A percentile compares a stretch with the other conserved stretches of the same genome.
These are phyloP conservation scores for Griposia aprilina DNA, from an alignment of 2,888 invertebrate genomes.

Conservation along the genomic window DNA sequence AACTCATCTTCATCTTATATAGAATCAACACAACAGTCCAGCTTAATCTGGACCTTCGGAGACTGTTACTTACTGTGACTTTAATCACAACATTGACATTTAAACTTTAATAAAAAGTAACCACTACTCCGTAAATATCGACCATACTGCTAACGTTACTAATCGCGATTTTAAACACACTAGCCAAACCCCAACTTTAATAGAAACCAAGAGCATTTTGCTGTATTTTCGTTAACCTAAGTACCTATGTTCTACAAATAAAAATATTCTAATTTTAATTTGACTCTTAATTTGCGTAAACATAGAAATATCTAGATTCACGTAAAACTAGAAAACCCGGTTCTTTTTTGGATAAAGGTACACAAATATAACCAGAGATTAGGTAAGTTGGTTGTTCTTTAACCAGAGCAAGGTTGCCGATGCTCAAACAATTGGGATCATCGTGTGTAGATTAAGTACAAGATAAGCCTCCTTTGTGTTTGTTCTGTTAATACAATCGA, in stretches of 20 bases:
- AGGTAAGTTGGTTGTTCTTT: conserved; percentile 20
- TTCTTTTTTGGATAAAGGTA: conserved; percentile 9
- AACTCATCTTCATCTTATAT: background rate
- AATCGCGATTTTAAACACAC: background rate
- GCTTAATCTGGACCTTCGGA: background rate
- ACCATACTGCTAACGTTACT: background rate
- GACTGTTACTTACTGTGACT: too few relatives aligned
- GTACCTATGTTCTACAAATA: background rate
- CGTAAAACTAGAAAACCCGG: background rate
- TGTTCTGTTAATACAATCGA: conserved; percentile 55
- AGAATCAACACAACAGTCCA: background rate
- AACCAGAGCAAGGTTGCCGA: conserved; percentile 57
- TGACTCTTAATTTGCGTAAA: background rate
- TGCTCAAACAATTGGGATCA: conserved; percentile 56
- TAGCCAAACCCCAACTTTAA: background rate
- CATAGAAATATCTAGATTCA: background rate
- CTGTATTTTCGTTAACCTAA: background rate
- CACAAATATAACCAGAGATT: conserved; percentile 43
- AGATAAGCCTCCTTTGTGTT: conserved; percentile 58
- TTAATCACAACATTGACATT: too few relatives aligned
- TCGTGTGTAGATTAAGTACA: conserved; percentile 57
- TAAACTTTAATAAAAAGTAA: background rate
- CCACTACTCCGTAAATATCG: background rate
- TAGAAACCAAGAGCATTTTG: background rate
- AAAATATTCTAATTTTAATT: background rate